Percentiles rank a stretch among this genome's conserved stretches.
These are phyloP conservation scores for Leucophenga maculata DNA, from an alignment of 2,888 invertebrate genomes.

Conservation along the genomic window DNA sequence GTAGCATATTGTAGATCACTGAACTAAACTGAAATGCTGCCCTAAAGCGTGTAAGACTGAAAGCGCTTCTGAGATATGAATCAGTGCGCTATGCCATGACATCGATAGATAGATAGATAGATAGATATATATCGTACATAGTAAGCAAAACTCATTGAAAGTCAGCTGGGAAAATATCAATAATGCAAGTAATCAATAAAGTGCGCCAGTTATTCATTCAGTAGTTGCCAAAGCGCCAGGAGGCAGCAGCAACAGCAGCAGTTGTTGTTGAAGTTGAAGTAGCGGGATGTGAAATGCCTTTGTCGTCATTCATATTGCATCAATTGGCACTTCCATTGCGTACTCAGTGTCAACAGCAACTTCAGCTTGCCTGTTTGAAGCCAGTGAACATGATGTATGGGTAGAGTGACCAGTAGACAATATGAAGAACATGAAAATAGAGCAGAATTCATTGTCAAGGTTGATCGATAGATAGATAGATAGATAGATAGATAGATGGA, in stretches of 20 bases:
- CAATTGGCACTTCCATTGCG: conserved; percentile 25
- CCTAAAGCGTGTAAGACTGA: conserved; percentile 30
- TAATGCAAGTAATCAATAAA: conserved; percentile 34
- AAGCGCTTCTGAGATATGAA: conserved; percentile 31
- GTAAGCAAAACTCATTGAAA: conserved; percentile 24
- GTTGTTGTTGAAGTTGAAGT: not conserved
- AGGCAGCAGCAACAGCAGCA: conserved; percentile 3
- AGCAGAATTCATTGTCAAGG: no score
- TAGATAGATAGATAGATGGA: no score
- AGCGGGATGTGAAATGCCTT: not conserved
- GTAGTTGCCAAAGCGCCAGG: not conserved
- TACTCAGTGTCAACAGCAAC: conserved; percentile 34
- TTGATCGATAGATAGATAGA: no score
- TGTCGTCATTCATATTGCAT: not conserved
- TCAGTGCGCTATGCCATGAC: conserved; percentile 10
- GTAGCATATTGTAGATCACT: conserved; percentile 32
- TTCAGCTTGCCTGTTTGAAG: conserved; percentile 27
- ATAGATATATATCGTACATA: conserved; percentile 39
- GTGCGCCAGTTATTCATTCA: conserved; percentile 25
- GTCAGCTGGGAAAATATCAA: conserved; percentile 38
- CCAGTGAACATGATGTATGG: no score
- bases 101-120: conserved; percentile 45
- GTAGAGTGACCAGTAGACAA: no score
- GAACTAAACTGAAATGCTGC: conserved; percentile 39
- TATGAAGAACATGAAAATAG: no score